phyloP scores from a whole-genome alignment of 2,797 vertebrate species.

The Ceryle rudis region DNA sequence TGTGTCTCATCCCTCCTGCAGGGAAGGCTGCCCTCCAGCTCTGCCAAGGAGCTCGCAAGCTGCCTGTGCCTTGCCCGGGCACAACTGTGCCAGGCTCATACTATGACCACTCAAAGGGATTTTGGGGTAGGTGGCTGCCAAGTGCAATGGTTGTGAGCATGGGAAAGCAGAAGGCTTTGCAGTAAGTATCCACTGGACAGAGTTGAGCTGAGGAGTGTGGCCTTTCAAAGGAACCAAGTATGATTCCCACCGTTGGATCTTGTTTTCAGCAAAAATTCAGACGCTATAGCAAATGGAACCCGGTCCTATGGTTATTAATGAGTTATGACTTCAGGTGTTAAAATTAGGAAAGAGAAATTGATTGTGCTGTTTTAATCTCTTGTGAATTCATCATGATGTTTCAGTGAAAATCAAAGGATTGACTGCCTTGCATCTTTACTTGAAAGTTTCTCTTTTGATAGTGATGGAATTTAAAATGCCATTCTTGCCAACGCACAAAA shows the following conservation, averaged over 20 bases:
- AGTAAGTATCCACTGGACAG: not conserved
- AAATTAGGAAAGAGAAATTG: not conserved
- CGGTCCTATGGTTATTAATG: fast-evolving
- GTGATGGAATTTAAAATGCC: not conserved
- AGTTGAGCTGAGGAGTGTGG: not conserved
- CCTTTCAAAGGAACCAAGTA: not conserved
- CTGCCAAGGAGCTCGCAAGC: not conserved
- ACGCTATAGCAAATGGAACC: fast-evolving
- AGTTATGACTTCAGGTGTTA: not conserved
- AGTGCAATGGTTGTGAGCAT: fast-evolving
- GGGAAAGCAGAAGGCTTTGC: not conserved
- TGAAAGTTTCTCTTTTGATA: not conserved
- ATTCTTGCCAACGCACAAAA: not conserved
- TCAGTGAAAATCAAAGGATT: not conserved
- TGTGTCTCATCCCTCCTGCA: not conserved
- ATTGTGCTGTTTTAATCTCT: not conserved
- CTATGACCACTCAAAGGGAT: not conserved
- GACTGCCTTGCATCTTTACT: not conserved
- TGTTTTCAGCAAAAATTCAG: fast-evolving
- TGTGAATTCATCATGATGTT: not conserved
- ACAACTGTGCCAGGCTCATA: fast-evolving
- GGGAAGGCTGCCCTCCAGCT: not conserved
- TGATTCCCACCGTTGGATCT: not conserved
- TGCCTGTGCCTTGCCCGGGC: not conserved
- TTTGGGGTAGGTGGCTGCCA: not conserved